Base-by-base conservation (phyloP, 2,888 invertebrate genomes). In the Clunio marinus region DNA sequence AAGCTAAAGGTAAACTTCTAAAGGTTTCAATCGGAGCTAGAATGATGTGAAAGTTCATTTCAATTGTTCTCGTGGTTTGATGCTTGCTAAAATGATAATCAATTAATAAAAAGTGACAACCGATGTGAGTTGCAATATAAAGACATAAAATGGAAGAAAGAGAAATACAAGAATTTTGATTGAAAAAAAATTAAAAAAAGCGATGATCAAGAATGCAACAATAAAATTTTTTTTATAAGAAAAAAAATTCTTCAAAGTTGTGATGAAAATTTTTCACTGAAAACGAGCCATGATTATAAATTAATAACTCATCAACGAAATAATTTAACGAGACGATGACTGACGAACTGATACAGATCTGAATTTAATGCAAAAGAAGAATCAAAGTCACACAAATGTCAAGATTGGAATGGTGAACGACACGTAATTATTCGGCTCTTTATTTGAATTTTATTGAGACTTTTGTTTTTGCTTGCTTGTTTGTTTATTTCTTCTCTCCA, bases 61-160 rank as follows among this genome's bases (percentile, higher is more conserved):
- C n/a, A n/a, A n/a, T n/a, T n/a, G n/a, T n/a, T n/a, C n/a, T n/a
- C n/a, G n/a, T n/a, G n/a, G n/a, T n/a, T n/a, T n/a, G n/a, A n/a
- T 27, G 8, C 27, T 35, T 13, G 55, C 45, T n/a, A 59, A 59
- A 59, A 59, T 59, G 59, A 59, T 59, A 59, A 59, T 59, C 59
- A 59, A 59, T 59, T 59, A 59, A 59, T 20, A 35, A n/a, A 32
- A 32, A 59, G 20, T 59, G 59, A 59, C 59, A 59, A 20, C 32
- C 45, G 17, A 45, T 3, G 15, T 35, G 59, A 17, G 32, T 20
- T 17, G n/a, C 25, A 15, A 15, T 57, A 57, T 57, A 13, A 27
- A 57, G 32, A 32, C 8, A 8, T 32, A 32, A 32, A 32, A 8
- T 32, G 32, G 32, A 4, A 32, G 32, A 32, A 32, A 32, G 8